Percentiles rank a stretch among this genome's conserved stretches.
phyloP scores from a whole-genome alignment of 2,888 invertebrate genomes.

The Troides oblongomaculatus region DNA sequence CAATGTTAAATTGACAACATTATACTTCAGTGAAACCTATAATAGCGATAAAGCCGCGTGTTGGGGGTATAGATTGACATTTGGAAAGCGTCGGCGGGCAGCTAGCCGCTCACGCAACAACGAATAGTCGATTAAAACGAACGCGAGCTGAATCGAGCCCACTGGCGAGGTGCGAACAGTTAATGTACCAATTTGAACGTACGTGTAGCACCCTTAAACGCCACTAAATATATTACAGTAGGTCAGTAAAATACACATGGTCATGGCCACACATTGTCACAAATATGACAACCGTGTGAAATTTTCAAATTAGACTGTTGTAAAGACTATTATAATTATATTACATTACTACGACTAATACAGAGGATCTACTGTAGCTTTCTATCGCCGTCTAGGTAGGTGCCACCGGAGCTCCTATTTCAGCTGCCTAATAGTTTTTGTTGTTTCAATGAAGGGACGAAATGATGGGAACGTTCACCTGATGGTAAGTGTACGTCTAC shows the following conservation, averaged over 20 bases:
- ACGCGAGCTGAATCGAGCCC: slow-evolving; percentile 44
- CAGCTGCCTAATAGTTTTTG: no score
- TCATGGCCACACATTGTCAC: neutral
- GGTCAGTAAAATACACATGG: slow-evolving; percentile 3
- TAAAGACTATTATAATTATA: no score
- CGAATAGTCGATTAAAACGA: slow-evolving; percentile 49
- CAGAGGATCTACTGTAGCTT: no score
- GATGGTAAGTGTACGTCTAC: no score
- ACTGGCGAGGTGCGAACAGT: slow-evolving; percentile 36
- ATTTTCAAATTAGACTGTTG: no score
- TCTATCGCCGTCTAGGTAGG: no score
- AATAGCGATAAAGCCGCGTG: slow-evolving; percentile 20
- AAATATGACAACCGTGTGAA: neutral
- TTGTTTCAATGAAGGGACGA: no score
- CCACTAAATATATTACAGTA: neutral
- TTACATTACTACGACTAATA: no score
- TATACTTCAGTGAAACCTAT: slow-evolving; percentile 24
- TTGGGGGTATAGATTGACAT: slow-evolving; percentile 47
- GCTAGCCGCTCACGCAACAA: slow-evolving; percentile 56
- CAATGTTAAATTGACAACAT: slow-evolving; percentile 7
- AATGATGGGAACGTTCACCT: no score
- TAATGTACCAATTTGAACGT: slow-evolving; percentile 26
- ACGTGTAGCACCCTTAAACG: slow-evolving; percentile 12
- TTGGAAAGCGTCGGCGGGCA: slow-evolving; percentile 57
- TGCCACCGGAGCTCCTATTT: no score